phyloP scores from a whole-genome alignment of 2,797 vertebrate genomes.

The Pseudotriccus pelzelni region DNA sequence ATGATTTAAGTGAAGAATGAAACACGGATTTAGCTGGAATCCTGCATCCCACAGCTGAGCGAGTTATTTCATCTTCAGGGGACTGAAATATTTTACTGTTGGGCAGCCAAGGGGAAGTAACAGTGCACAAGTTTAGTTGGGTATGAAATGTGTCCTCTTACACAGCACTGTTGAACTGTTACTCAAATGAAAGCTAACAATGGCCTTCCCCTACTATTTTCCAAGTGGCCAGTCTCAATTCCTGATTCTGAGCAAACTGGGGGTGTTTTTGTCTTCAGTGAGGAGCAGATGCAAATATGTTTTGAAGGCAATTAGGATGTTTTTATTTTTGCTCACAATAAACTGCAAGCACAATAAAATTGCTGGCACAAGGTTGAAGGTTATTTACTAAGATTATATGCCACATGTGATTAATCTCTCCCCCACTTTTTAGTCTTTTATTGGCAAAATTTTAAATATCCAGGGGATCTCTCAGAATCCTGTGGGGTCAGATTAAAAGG shows the following conservation, averaged over 20 bases:
- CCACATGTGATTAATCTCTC: constrained; percentile 21
- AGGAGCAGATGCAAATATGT: not conserved
- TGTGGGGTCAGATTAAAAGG: not conserved
- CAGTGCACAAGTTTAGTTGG: not conserved
- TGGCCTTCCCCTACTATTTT: not conserved
- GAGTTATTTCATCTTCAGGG: not conserved
- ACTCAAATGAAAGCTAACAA: not conserved
- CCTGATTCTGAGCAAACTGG: not conserved
- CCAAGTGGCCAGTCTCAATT: not conserved
- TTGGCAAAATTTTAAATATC: not conserved
- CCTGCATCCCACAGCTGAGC: not conserved
- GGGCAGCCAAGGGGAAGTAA: constrained; percentile 1
- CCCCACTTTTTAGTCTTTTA: not conserved
- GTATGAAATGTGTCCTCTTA: not conserved
- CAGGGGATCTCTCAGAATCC: not conserved
- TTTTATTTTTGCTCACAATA: constrained; percentile 21
- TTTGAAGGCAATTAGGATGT: constrained; percentile 55
- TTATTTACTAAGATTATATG: constrained; percentile 28
- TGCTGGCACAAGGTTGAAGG: not conserved
- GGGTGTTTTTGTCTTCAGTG: not conserved
- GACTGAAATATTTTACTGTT: not conserved
- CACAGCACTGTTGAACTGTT: not conserved
- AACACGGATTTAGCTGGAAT: not conserved
- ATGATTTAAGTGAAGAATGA: not conserved
- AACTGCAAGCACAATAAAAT: constrained; percentile 27